Base-by-base conservation (phyloP, 1,140 invertebrate species). In the Pseudomyrmex gracilis region DNA sequence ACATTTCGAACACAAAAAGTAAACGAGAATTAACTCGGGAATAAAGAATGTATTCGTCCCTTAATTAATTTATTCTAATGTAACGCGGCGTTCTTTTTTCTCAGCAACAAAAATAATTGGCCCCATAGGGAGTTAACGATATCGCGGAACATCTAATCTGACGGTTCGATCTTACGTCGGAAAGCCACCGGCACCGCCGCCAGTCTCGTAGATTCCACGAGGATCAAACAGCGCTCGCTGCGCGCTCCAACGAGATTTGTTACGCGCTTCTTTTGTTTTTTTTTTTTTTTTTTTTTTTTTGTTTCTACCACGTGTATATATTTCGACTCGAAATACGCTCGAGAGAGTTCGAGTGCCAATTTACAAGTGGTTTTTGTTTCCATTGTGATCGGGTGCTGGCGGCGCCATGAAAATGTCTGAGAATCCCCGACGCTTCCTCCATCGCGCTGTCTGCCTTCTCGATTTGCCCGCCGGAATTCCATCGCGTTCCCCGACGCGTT, bases 401-500 rank as follows among this genome's bases (percentile, higher is more conserved):
- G 77, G 68, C 78, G 87, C 78, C 85, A 85, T 85, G 82, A 83
- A 88, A 89, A 89, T 82, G 61, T 66, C 83, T 67, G 74, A 84
- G 84, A 84, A 89, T 86, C 74, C 51, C 53, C 17, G 22, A 47
- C n/a, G 12, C 22, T 24, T 71, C 60, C 67, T 20, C 47, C 49
- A 51, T 45, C 7, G 15, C 7, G 15, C 12, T 15, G 15, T 84
- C 63, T 53, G 43, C n/a, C 51, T 58, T 49, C 34, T 82, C 70
- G 68, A 71, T 78, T 68, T 73, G 66, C 55, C 34, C 58, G 45
- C 24, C 49, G 66, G 83, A 66, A 88, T 85, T 85, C 87, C 87
- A 88, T 85, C 57, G 87, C 87, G 80, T 89, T 86, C 70, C 61
- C 84, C 70, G 66, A 86, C 82, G 73, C 83, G 87, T 90, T 90